Evolutionary conservation across 2,888 invertebrate genomes (phyloP).

Genomic region (Lithophane ornitopus): DNA sequence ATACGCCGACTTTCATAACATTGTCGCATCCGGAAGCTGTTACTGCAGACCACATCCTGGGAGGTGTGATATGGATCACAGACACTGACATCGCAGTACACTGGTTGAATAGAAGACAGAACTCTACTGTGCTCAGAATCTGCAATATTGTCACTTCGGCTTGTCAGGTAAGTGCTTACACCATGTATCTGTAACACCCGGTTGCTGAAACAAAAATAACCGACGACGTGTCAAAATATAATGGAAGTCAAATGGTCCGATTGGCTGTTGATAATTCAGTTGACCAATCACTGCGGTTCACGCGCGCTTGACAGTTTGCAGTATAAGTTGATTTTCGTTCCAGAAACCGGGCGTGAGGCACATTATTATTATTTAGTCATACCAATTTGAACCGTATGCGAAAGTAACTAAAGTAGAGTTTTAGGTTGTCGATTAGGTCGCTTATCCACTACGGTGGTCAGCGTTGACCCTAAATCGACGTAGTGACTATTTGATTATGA

Average conservation of each 20-base stretch:
- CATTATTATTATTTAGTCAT: not conserved
- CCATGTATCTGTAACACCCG: not conserved
- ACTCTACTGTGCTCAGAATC: constrained; percentile 91
- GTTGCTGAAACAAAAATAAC: too few relatives aligned
- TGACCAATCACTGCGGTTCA: too few relatives aligned
- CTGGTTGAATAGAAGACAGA: constrained; percentile 97
- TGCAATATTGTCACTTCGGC: constrained; percentile 84
- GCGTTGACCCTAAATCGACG: not conserved
- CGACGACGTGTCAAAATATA: too few relatives aligned
- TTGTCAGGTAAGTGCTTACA: constrained; percentile 76
- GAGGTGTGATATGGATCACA: constrained; percentile 94
- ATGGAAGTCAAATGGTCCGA: too few relatives aligned
- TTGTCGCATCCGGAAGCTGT: constrained; percentile 88
- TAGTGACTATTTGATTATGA: not conserved
- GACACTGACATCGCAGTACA: constrained; percentile 92
- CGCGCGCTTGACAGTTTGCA: too few relatives aligned
- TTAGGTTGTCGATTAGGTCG: not conserved
- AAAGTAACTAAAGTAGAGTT: not conserved
- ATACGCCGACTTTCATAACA: constrained; percentile 70
- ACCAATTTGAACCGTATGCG: not conserved
- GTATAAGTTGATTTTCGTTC: too few relatives aligned
- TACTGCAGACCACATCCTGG: constrained; percentile 92
- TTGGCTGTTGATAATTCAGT: too few relatives aligned
- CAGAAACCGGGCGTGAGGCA: too few relatives aligned
- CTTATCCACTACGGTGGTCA: too few relatives aligned